Base-by-base conservation (phyloP, 2,797 vertebrate genomes). In the Ptychobarbus kaznakovi region DNA sequence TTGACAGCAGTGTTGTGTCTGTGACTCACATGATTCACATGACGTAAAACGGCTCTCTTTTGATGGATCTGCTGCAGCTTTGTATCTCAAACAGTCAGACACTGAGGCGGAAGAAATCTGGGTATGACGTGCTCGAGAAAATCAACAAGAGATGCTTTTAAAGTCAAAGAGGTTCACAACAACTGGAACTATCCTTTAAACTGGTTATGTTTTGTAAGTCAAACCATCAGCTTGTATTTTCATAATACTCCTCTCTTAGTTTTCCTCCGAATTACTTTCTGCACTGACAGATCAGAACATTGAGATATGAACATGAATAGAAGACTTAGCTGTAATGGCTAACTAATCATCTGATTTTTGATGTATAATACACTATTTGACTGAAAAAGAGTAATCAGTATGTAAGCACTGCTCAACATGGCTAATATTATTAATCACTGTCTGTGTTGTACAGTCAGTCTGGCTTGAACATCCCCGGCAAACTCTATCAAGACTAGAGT, bases 361-460 rank as follows among this genome's bases (percentile, higher is more conserved):
- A 63, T 63, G 76, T 15, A 78, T 78, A 20, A 63, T 44, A 63
- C 76, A 79, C 56, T 44, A 44, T 78, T 28, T 44, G 76, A 44
- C 76, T 63, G 38, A 18, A 25, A 61, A 42, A 28, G 56, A 63
- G 63, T 79, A 56, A 63, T 61, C 56, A 61, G 63, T 63, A 61
- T 78, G 38, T 78, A 63, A 78, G 61, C 56, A 78, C 56, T 11
- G 38, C 56, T 63, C 56, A 63, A 20, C 76, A 28, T 63, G 16
- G 56, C 76, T 18, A 5, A 25, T 61, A 12, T 28, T 77, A 77
- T 77, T 78, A 28, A 44, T 78, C 35, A 28, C 15, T 25, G 38
- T 18, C 9, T 78, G 53, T 63, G 15, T 66, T 18, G 15, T 35
- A 18, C 32, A 8, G 63, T 65, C 35, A 16, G 22, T 38, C 53